Base-by-base conservation (phyloP, 2,113 vertebrate species). In the Oceanodroma tethys region DNA sequence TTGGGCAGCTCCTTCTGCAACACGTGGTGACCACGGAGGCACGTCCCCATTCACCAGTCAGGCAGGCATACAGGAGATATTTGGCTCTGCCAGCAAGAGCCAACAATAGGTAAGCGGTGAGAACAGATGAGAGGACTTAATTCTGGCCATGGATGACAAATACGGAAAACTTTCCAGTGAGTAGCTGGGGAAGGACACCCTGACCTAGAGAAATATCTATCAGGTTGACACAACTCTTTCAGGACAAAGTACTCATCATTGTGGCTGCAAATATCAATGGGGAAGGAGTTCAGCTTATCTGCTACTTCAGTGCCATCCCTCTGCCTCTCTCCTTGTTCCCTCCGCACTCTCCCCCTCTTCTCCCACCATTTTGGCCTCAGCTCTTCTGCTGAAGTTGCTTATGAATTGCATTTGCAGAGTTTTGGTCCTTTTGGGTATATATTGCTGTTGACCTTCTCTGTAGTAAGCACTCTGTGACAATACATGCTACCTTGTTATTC, bases 1-100 rank as follows among this genome's bases (percentile, higher is more conserved):
- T 0, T 22, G 38, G 70, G 66, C 45, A 90, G 34, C 34, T 43
- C 2, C 27, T 71, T 38, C 83, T 79, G 52, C 72, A 42, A 16
- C 1, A 0, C 2, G 5, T 36, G 43, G 32, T 43, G 40, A 23
- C n/a, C 22, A 17, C 2, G 9, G 65, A n/a, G 25, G 8, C 29
- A n/a, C 2, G 4, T 74, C 16, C 40, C 48, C 40, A 10, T 14
- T 38, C 56, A 60, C 42, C 47, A n/a, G 16, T 6, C 60, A 45
- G 50, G 71, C 5, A 12, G 59, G 53, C 4, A 5, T 3, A 3
- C 13, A 53, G 72, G 2, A 47, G 65, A 14, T 32, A 5, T 10
- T 20, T 38, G 62, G 12, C 79, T 85, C 48, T 84, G 48, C 38
- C 72, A 62, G 40, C 45, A 52, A 56, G 8, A 70, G 16, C 26